Evolutionary conservation across 2,797 vertebrate genomes (phyloP), one percentile per base, ranked within the genome.

Genomic region (Danio aesculapii): DNA sequence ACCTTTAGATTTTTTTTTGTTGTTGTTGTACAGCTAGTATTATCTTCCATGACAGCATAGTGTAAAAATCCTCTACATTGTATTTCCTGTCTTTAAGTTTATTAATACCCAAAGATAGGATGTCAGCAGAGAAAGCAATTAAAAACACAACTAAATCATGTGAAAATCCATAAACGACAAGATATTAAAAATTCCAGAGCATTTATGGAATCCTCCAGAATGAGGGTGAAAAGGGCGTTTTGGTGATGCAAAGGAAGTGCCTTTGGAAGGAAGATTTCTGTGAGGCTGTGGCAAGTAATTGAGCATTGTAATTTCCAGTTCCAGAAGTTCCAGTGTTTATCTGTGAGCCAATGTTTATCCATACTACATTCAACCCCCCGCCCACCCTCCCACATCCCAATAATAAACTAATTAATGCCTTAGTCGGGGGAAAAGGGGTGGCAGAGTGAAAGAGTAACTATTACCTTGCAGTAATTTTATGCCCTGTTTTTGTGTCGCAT

Each of bases 231-330:
- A 57, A 41, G n/a, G 52, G 0, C 0, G 6, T 55, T 71, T 71
- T 71, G 41, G 50, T 43, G 30, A 55, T 55, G 39, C 39, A 19
- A 30, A 55, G 30, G 52, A 71, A 57, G 52, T 55, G n/a, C 7
- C 52, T 43, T 39, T 43, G 69, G 52, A 55, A 16, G 16, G 10
- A 43, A 30, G 30, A 2, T 55, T 44, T 82, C 84, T 87, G 84
- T 71, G 39, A 71, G 16, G 6, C 39, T 71, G 53, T 71, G 90
- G 90, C 90, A 92, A 91, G 88, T 94, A 94, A 94, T 94, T 93
- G 91, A 94, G 92, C 90, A 92, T 91, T 91, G 89, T 94, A 95
- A 94, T 95, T n/a, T n/a, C n/a, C n/a, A n/a, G n/a, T n/a, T n/a
- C n/a, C n/a, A n/a, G n/a, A 92, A 93, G 91, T 89, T 92, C 92